Evolutionary conservation across 2,797 vertebrate genomes (phyloP), one percentile per base, ranked within the genome.

Genomic region (Artibeus lituratus): DNA sequence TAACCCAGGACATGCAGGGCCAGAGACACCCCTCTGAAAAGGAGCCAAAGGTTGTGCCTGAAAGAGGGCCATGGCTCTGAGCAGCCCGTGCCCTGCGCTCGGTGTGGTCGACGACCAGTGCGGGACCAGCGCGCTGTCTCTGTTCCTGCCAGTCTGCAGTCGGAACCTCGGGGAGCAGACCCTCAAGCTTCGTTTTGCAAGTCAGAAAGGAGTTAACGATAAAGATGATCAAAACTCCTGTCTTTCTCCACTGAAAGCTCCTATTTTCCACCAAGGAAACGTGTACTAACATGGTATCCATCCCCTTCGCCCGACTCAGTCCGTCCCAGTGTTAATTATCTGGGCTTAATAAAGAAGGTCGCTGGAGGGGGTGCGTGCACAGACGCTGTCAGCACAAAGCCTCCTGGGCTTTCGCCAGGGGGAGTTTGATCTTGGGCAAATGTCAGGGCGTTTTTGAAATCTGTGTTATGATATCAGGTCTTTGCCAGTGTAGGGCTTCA

Each of bases 401-500:
- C 94, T 95, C 78, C 49, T 94, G 96, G 88, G 85, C 91, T 97
- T 96, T 96, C 35, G 4, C 3, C 3, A 84, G 92, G 87, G 94
- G 89, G 97, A 98, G 94, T 93, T 90, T 97, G 96, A 98, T 97
- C 97, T 96, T 93, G 88, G 90, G 85, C 96, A 98, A 96, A 97
- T 89, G 90, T 95, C 97, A 97, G 95, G 97, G 97, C 90, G 90
- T 96, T 97, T 98, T 19, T 97, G 96, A 98, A 98, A 97, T 98
- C 98, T 98, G 94, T 97, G 95, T 97, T 98, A 98, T 67, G 97
- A 93, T 87, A 98, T 81, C 96, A 97, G 97, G 39, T 51, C 55
- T 73, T 96, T 29, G 29, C 96, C 92, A 94, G 96, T 55, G 53
- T 67, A 90, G 86, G 97, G 96, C 97, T 97, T 98, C 94, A 94